A percentile compares a stretch with the other conserved stretches of the same genome.
Evolutionary conservation across 2,888 invertebrate species (phyloP).

Genomic region (Nymphalis urticae): DNA sequence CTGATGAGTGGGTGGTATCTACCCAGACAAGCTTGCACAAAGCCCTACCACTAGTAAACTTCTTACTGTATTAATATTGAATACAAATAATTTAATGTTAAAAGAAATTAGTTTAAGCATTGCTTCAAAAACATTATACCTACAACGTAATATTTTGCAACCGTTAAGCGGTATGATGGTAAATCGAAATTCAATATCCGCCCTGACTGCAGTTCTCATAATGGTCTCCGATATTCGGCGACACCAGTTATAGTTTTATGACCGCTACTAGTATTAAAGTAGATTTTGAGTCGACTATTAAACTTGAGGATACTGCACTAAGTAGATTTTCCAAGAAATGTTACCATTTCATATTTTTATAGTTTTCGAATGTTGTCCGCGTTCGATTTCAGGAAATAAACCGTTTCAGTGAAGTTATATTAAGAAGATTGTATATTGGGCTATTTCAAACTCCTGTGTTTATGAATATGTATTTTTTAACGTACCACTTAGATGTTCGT

Average conservation of each 20-base stretch:
- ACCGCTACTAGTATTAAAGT: conserved; percentile 32
- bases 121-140: conserved; percentile 14
- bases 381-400: conserved; percentile 19
- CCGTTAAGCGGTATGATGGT: conserved; percentile 36
- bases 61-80: too few species aligned
- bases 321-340: conserved; percentile 25
- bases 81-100: too few species aligned
- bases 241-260: conserved; percentile 40
- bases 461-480: too few species aligned
- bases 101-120: neutral
- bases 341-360: conserved; percentile 31
- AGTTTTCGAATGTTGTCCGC: conserved; percentile 7
- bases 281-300: conserved; percentile 23
- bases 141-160: conserved; percentile 33
- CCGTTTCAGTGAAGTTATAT: conserved; percentile 9
- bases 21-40: too few species aligned
- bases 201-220: conserved; percentile 43
- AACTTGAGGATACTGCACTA: conserved; percentile 21
- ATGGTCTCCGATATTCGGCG: conserved; percentile 41
- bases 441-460: neutral
- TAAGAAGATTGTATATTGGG: conserved; percentile 10
- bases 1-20: too few species aligned
- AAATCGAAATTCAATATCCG: conserved; percentile 52
- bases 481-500: too few species aligned
- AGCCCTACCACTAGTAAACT: too few species aligned